Evolutionary conservation across 2,888 invertebrate species (phyloP), one percentile per base, ranked within the genome.

Genomic region (Caradrina clavipalpis): DNA sequence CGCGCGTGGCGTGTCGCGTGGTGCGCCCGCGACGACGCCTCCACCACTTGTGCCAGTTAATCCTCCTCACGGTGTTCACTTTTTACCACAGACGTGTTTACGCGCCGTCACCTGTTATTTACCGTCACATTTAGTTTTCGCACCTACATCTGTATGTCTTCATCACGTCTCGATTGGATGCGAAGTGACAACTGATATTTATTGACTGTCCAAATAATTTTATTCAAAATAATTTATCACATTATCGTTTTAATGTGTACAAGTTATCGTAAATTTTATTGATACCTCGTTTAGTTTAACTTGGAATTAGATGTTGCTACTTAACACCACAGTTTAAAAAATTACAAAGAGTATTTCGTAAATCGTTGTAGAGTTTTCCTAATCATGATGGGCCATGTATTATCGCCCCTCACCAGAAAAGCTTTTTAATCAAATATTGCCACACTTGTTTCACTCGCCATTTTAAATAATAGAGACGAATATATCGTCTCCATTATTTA

Each of bases 31-130:
- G 56, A 71, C 71, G 83, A 75, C 75, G 81, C 82, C 73, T 76
- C 81, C 73, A 73, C 78, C 64, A 79, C 83, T 82, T 78, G 82
- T 76, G 84, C 83, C 88, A 87, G 86, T 92, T 91, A 90, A 92
- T 93, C 89, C 88, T 90, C 81, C 55, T 88, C 87, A 84, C 83
- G 73, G 74, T 87, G 85, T 77, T 87, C 82, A 84, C 85, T 91
- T 92, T 91, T 92, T 89, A 84, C 86, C 78, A 63, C 83, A 79
- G 76, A 82, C 75, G 73, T 84, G 85, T 80, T 85, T 83, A 85
- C 83, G 79, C 67, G 73, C 82, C 82, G 86, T 86, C 88, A 84
- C 85, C 82, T 75, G 88, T 89, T 87, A 88, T 90, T 91, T 90
- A 89, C 86, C 84, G 87, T 88, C 89, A 88, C 87, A 84, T 84